Conservation (phyloP, 1,140 invertebrate genomes). For the Temnothorax curvispinosus region DNA sequence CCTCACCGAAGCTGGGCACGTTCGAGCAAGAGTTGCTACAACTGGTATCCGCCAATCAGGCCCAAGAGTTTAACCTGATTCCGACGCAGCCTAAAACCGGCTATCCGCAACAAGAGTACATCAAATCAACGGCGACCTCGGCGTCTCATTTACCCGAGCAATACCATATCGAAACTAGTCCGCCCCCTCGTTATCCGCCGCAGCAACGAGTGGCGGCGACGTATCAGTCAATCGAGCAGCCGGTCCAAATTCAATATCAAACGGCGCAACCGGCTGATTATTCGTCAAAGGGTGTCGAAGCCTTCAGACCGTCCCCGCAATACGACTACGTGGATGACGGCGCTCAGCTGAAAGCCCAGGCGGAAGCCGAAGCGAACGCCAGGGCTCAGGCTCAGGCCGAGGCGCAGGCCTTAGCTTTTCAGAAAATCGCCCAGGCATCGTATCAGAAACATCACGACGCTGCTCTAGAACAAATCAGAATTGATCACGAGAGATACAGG, state of each 20-base stretch:
- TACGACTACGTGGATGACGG: constrained; percentile 79
- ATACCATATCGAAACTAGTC: constrained; percentile 84
- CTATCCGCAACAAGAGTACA: constrained; percentile 71
- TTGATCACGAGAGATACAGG: constrained; percentile 78
- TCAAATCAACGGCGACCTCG: constrained; percentile 72
- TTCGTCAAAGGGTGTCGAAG: background rate
- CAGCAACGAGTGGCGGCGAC: constrained; percentile 59
- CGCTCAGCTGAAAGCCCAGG: constrained; percentile 65
- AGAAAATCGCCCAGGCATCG: constrained; percentile 81
- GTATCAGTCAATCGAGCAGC: constrained; percentile 74
- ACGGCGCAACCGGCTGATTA: constrained; percentile 46
- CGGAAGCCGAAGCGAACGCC: constrained; percentile 76
- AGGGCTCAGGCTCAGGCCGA: constrained; percentile 81
- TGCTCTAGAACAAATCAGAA: constrained; percentile 81
- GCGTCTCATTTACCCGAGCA: constrained; percentile 76
- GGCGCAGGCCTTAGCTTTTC: constrained; percentile 82
- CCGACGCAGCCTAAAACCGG: constrained; percentile 70
- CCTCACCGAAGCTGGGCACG: constrained; percentile 78
- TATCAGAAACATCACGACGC: constrained; percentile 81
- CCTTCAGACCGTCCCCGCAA: constrained; percentile 73
- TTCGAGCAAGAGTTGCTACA: constrained; percentile 83
- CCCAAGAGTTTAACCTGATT: constrained; percentile 81
- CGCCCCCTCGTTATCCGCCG: constrained; percentile 74
- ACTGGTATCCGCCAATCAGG: constrained; percentile 81
- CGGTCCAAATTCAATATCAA: constrained; percentile 68